Evolutionary conservation across 2,888 invertebrate species (phyloP).

Genomic region (Ennomos fuscantarius): DNA sequence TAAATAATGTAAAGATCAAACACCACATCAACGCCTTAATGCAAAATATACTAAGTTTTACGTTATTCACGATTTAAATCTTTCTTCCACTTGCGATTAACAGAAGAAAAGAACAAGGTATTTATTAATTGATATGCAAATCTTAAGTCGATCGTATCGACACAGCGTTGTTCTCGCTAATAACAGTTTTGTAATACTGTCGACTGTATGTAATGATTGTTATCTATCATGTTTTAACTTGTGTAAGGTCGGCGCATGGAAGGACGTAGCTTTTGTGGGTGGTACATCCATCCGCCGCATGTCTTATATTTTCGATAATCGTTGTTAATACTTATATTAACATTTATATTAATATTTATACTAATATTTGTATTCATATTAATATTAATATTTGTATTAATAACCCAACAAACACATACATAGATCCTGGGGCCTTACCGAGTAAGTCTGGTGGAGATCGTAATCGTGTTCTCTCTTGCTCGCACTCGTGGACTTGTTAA

Average conservation of each 20-base stretch:
- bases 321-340: too few species aligned
- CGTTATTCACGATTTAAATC: neutral
- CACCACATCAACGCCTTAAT: too few species aligned
- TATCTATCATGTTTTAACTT: conserved; percentile 15
- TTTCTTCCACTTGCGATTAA: neutral
- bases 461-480: too few species aligned
- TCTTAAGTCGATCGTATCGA: conserved; percentile 11
- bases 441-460: too few species aligned
- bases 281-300: conserved; percentile 12
- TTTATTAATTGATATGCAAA: conserved; percentile 14
- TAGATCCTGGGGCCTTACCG: too few species aligned
- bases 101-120: too few species aligned
- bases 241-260: conserved; percentile 21
- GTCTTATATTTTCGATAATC: too few species aligned
- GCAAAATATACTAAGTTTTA: too few species aligned
- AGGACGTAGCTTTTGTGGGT: conserved; percentile 15
- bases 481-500: too few species aligned
- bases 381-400: neutral
- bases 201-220: conserved; percentile 19
- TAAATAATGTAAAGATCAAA: too few species aligned
- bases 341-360: neutral
- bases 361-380: too few species aligned
- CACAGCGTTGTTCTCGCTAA: conserved; percentile 10
- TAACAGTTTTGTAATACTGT: conserved; percentile 21
- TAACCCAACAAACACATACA: neutral